These are phyloP conservation scores for Sebastes diaconus DNA, from an alignment of 2,797 vertebrate genomes.

Conservation along the genomic window DNA sequence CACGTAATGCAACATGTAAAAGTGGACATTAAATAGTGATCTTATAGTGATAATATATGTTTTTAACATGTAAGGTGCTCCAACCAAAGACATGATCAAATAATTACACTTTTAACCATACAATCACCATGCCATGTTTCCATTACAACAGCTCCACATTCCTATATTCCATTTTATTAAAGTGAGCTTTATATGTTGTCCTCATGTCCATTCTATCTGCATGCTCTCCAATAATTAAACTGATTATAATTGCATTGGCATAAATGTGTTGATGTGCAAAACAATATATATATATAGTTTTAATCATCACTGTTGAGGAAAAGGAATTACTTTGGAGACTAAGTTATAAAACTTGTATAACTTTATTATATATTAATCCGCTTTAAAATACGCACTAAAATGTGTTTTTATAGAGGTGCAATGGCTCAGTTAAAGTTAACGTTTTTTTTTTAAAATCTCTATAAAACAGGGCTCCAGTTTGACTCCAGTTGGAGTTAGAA, in stretches of 20 bases:
- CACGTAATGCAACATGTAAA: conserved; percentile 53
- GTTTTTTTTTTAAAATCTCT: not conserved
- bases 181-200: not conserved
- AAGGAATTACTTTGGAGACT: conserved; percentile 45
- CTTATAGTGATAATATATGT: not conserved
- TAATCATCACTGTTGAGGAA: conserved; percentile 34
- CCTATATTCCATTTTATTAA: not conserved
- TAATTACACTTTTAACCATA: conserved; percentile 19
- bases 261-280: conserved; percentile 46
- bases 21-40: conserved; percentile 31
- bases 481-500: not conserved
- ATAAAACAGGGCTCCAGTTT: conserved; percentile 3
- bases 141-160: conserved; percentile 27
- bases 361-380: conserved; percentile 3
- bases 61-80: conserved; percentile 44
- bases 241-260: conserved; percentile 10
- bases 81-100: conserved; percentile 21
- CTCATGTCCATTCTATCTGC: not conserved
- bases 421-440: not conserved
- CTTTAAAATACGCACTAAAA: conserved; percentile 26
- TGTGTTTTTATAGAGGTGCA: conserved; percentile 1
- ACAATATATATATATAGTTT: conserved; percentile 20
- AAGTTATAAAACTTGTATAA: not conserved
- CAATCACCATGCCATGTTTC: conserved; percentile 31
- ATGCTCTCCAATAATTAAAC: conserved; percentile 28